These are phyloP conservation scores for Nymphalis polychloros DNA, from an alignment of 2,888 invertebrate genomes.

Conservation along the genomic window DNA sequence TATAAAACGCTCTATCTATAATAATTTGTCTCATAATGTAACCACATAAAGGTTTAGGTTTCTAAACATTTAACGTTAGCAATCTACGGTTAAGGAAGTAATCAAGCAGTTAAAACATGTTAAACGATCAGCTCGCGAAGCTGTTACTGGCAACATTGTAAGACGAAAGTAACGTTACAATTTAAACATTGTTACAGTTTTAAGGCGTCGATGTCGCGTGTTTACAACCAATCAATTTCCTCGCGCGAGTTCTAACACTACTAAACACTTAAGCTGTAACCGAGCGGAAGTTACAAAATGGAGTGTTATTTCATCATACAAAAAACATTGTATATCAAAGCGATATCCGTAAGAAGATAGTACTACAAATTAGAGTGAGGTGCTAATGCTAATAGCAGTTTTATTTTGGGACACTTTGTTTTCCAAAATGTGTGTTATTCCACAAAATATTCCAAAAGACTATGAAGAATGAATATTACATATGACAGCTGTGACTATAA, in stretches of 20 bases:
- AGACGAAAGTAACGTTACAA: slow-evolving; percentile 9
- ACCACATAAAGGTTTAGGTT: neutral
- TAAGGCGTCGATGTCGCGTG: slow-evolving; percentile 28
- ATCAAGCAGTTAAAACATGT: neutral
- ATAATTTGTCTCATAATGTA: too few species aligned
- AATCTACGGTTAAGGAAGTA: slow-evolving; percentile 3
- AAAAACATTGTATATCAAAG: slow-evolving; percentile 29
- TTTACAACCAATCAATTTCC: slow-evolving; percentile 34
- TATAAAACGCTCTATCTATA: too few species aligned
- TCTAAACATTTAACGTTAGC: neutral
- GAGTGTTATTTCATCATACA: slow-evolving; percentile 41
- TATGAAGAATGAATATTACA: neutral
- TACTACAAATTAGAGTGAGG: neutral
- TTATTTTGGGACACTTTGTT: too few species aligned
- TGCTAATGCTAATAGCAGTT: neutral
- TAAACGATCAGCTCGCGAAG: neutral
- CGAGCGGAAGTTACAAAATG: slow-evolving; percentile 45
- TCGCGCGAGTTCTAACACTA: slow-evolving; percentile 30
- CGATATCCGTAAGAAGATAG: neutral
- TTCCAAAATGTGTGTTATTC: neutral
- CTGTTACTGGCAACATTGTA: slow-evolving; percentile 8
- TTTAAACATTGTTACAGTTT: slow-evolving; percentile 20
- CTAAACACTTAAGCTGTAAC: slow-evolving; percentile 39
- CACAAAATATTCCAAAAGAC: neutral
- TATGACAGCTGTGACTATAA: neutral